Base-by-base conservation (phyloP, 2,797 vertebrate species). In the Salarias fasciatus region DNA sequence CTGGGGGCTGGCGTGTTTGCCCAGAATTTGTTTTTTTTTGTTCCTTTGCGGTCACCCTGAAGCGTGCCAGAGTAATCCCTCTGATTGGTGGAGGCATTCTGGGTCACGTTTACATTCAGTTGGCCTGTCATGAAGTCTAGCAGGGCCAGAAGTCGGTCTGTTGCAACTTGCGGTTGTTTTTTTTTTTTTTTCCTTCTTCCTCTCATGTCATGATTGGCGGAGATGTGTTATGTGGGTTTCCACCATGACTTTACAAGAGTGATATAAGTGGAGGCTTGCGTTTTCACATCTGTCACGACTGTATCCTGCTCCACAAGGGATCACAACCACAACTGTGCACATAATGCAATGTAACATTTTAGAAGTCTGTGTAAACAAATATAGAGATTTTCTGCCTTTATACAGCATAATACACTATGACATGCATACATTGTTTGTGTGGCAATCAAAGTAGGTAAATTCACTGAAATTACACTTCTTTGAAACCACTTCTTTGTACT, bases 21-120 rank as follows among this genome's bases (percentile, higher is more conserved):
- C 63, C 67, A 74, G 76, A 45, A 55, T 80, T 83, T 71, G 58
- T 72, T 82, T 84, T 82, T 84, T 75, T 80, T 61, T 75, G 75
- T 82, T 82, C 67, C 64, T 66, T 46, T 65, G 81, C 46, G 74
- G 87, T 87, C 85, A 75, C 63, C 81, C 77, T 75, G 69, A 86
- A 90, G 85, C 61, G 60, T 87, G 83, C 63, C 79, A 55, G 70
- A 76, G 64, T 69, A 46, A 80, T 72, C 75, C 68, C n/a, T 72
- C 59, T 78, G 85, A 88, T 83, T 88, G 86, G 87, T 74, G 55
- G 76, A 83, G 64, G 61, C 56, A 58, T 52, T 74, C 53, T 41
- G 54, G 52, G 47, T 8, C n/a, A n/a, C n/a, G 53, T 82, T 72
- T 81, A 59, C 53, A 47, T 6, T 30, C 30, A 69, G 24, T 10